phyloP scores from a whole-genome alignment of 2,888 invertebrate species.

The Cephonodes hylas region DNA sequence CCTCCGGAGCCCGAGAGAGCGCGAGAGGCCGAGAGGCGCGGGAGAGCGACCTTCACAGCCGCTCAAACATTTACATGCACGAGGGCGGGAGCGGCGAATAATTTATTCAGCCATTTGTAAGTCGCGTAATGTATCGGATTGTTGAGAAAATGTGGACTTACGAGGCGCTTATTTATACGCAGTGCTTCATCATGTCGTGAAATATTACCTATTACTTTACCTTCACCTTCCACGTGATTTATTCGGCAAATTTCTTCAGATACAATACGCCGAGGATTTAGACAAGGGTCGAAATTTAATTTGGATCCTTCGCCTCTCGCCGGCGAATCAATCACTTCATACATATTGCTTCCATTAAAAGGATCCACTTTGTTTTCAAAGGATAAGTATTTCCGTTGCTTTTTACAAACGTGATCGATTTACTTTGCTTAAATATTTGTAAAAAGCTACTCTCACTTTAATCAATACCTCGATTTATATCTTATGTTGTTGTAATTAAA shows the following conservation, averaged over 20 bases:
- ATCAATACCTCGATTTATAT: no score
- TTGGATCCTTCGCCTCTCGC: neutral
- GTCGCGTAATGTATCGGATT: conserved; percentile 1
- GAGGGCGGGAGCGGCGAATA: neutral
- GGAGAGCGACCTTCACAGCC: neutral
- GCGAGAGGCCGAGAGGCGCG: neutral
- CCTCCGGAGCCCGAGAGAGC: neutral
- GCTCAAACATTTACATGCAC: neutral
- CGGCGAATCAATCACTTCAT: neutral
- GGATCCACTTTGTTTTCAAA: no score
- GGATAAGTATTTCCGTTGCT: no score
- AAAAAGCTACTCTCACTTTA: no score
- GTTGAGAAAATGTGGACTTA: conserved; percentile 1
- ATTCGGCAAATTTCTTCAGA: neutral
- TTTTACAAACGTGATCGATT: no score
- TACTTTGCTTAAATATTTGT: no score
- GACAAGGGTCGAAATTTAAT: conserved; percentile 9
- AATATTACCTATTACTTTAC: neutral
- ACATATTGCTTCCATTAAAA: neutral
- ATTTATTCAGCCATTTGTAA: neutral
- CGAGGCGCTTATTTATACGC: neutral
- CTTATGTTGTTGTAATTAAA: no score
- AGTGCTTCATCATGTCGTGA: neutral
- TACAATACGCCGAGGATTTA: neutral
- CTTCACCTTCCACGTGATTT: neutral